Base-by-base conservation (phyloP, 2,888 invertebrate species). In the Onchidella celtica region DNA sequence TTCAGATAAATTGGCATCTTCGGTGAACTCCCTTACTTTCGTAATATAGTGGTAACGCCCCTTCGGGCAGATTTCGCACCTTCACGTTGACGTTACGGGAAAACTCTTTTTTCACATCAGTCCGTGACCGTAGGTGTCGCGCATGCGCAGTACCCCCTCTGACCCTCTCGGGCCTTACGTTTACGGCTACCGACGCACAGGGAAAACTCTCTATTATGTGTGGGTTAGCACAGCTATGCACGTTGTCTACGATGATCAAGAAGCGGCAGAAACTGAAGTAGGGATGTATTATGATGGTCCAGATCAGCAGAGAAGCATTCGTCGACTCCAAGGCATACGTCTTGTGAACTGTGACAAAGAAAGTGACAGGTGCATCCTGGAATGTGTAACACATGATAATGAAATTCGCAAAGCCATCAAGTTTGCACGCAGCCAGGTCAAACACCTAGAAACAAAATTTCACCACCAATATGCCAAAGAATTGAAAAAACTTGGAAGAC, bases 311-410 rank as follows among this genome's bases (percentile, higher is more conserved):
- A 14, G n/a, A 4, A 27, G 11, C 21, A 27, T 38, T 17, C 34
- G 2, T 3, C 27, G 24, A 34, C n/a, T 72, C 27, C 57, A 72
- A 6, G 72, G 72, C 0, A 3, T 72, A 3, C 55, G 72, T 21
- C 27, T 72, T 29, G 72, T 72, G 57, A 72, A 72, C 34, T 55
- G 9, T 32, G 34, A 34, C 14, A 0, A 2, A 21, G 27, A 61
- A 14, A 40, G 38, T 24, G 74, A 74, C 27, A 34, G 74, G 1
- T 61, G 74, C 21, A 63, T 74, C 27, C 61, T 74, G 11, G 59
- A 61, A 59, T 74, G 74, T 27, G 38, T 63, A 4, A 74, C 74
- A 34, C 74, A 74, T 29, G 74, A 74, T 38, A 9, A 17, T 2
- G 2, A 61, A 2, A 24, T 74, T 21, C 21, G 0, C 24, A 11